Evolutionary conservation across 2,797 vertebrate genomes (phyloP), one percentile per base, ranked within the genome.

Genomic region (Cyprinodon diabolis): DNA sequence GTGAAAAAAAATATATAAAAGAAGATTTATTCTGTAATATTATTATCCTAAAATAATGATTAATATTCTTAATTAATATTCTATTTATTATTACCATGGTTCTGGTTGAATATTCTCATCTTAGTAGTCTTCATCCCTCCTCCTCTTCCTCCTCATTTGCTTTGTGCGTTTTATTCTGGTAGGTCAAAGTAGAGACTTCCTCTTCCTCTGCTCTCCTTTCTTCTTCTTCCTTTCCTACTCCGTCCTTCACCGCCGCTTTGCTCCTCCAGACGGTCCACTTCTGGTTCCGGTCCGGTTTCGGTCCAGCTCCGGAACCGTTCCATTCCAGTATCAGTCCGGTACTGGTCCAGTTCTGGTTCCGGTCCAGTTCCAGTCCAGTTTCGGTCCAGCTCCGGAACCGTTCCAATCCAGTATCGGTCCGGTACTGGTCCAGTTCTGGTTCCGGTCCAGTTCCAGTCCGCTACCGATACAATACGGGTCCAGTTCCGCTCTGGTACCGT

Each of bases 21-120:
- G 92, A 89, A 97, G 95, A 96, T 97, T 96, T 98, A 97, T 98
- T 98, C 97, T 97, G 96, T 95, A 98, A 96, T 97, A 97, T 98
- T 90, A 90, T 87, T 91, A 91, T 93, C 81, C 96, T 96, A 89
- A 92, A 83, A 94, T 92, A 90, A 93, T 92, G 84, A 94, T 92
- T 90, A 90, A 88, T 92, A 93, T 91, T 87, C 96, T 96, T 93
- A 93, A 93, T 95, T 93, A 89, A 93, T 93, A 93, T 94, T 89
- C 96, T 96, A 89, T 93, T 93, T 92, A 90, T 92, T 91, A 91
- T 91, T 87, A 91, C 87, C 89, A 91, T 93, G 88, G 89, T 93
- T 93, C 89, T 91, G 84, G 90, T 89, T 90, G 84, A 92, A 91
- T 92, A 93, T 92, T 87, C 87, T 92, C 90, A 94, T 94, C 87